Evolutionary conservation across 2,797 vertebrate genomes (phyloP).

Genomic region (Lepilemur ruficaudatus): DNA sequence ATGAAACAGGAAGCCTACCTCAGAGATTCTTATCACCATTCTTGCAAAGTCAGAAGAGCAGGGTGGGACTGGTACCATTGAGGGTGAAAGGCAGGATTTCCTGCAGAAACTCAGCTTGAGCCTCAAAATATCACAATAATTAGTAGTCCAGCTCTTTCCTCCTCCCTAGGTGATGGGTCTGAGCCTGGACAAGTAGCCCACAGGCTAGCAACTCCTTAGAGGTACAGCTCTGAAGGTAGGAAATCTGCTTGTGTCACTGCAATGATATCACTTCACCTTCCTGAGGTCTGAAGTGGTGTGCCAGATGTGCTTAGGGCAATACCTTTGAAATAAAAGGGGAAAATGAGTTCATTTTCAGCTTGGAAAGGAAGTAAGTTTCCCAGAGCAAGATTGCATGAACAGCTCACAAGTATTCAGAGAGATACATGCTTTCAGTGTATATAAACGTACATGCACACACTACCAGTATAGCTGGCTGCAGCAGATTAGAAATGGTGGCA

Average conservation of each 20-base stretch:
- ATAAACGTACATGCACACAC: no score
- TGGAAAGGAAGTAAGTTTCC: background rate
- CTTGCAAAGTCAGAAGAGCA: background rate
- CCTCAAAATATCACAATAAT: background rate
- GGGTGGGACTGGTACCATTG: background rate
- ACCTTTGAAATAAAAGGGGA: background rate
- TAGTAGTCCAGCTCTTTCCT: background rate
- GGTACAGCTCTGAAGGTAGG: background rate
- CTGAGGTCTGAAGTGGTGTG: background rate
- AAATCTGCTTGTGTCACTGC: background rate
- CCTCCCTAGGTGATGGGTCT: no score
- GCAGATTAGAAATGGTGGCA: background rate
- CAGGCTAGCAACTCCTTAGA: background rate
- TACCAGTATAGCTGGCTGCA: background rate
- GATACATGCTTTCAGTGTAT: background rate
- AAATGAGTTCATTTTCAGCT: background rate
- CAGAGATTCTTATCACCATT: background rate
- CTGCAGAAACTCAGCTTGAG: background rate
- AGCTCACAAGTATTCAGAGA: background rate
- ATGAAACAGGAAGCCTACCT: background rate
- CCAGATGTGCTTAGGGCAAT: background rate
- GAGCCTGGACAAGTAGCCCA: background rate
- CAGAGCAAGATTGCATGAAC: background rate
- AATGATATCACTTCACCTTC: background rate
- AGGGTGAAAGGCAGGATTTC: constrained; percentile 9